Base-by-base conservation (phyloP, 2,113 vertebrate species). In the Monopterus albus region DNA sequence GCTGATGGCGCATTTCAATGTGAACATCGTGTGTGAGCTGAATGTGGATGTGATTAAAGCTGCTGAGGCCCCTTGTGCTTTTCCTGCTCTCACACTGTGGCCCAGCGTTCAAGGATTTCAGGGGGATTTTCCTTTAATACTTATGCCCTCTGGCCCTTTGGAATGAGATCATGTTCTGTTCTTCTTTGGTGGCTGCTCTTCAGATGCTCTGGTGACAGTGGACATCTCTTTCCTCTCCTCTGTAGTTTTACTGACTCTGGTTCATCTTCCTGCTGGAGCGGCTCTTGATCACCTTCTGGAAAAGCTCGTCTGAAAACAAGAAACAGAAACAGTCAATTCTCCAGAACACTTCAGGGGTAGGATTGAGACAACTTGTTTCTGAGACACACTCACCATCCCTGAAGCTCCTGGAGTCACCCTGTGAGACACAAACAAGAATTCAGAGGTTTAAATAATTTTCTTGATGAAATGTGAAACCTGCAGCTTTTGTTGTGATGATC, bases 241-340 rank as follows among this genome's bases (percentile, higher is more conserved):
- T 1, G 14, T 21, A 7, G 17, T n/a, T 50, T 82, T 83, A 92
- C 78, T 92, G 82, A 28, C 64, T 57, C n/a, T 29, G 63, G 43
- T 36, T 76, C 53, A 93, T 87, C 13, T 62, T 90, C 75, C 74
- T 89, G 78, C 91, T 94, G 84, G 91, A 92, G 33, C 79, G 87
- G 39, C 92, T 93, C 40, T 55, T 75, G 64, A 91, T 3, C 18
- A 94, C 85, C 75, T 90, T 92, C 43, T 91, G 81, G 82, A 94
- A 93, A 31, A 93, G 89, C 3, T 92, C 87, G 10, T 93, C 93
- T 94, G 84, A 2, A 45, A 9, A 75, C 38, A 38, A 5, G 8
- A 11, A 51, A 4, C 21, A 4, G n/a, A n/a, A n/a, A n/a, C n/a
- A n/a, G n/a, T n/a, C n/a, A n/a, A n/a, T n/a, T n/a, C n/a, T n/a